Conservation (phyloP, 2,888 invertebrate genomes). For the Chorisops tibialis region DNA sequence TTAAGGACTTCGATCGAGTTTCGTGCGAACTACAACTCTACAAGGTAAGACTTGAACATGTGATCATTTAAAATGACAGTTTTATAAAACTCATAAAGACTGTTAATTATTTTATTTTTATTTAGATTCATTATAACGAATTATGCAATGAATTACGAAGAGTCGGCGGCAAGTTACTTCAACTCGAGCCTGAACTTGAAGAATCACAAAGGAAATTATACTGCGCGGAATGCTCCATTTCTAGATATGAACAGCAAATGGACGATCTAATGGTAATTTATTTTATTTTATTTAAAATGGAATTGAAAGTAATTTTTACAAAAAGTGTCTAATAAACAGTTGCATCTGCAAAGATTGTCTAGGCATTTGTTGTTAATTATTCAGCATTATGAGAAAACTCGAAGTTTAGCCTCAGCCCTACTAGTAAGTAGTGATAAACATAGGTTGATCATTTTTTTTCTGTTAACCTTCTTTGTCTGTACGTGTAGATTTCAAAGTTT, state of each 20-base stretch:
- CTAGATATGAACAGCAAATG: constrained; percentile 42
- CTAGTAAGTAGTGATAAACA: background rate
- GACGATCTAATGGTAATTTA: constrained; percentile 40
- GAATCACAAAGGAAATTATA: constrained; percentile 6
- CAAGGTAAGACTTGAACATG: constrained; percentile 5
- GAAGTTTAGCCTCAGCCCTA: background rate
- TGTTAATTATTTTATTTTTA: background rate
- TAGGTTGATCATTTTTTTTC: background rate
- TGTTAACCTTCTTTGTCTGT: background rate
- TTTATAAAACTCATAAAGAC: background rate
- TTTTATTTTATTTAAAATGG: background rate
- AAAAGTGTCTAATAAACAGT: constrained; percentile 3
- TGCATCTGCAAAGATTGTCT: constrained; percentile 13
- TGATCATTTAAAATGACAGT: background rate
- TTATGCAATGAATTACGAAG: constrained; percentile 8
- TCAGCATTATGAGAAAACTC: background rate
- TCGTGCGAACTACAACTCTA: constrained; percentile 11
- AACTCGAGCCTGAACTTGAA: constrained; percentile 13
- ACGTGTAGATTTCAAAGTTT: background rate
- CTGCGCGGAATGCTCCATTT: constrained; percentile 38
- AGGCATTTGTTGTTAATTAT: constrained; percentile 14
- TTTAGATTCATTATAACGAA: constrained; percentile 23
- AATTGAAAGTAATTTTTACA: background rate
- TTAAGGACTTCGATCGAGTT: constrained; percentile 2
- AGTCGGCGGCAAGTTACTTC: constrained; percentile 3